Percentiles rank a stretch among this genome's conserved stretches.
Evolutionary conservation across 2,797 vertebrate genomes (phyloP).

Genomic region (Salmo trutta): DNA sequence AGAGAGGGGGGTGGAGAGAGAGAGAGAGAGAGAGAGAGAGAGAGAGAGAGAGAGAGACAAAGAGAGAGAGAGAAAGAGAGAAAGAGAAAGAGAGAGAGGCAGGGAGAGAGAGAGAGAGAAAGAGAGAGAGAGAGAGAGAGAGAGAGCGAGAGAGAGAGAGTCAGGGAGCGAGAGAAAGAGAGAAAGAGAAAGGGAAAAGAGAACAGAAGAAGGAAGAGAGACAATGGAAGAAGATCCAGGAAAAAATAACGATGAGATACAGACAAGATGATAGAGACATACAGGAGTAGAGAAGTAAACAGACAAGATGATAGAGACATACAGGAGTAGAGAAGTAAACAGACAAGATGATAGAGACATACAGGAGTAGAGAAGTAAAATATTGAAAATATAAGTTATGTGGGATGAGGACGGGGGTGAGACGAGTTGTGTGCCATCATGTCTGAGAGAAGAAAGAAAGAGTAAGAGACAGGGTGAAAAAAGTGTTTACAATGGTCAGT

Average conservation of each 20-base stretch:
- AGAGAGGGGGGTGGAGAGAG: not conserved
- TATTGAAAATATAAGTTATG: not conserved
- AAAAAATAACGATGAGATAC: too few relatives aligned
- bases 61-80: not conserved
- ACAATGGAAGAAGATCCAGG: too few relatives aligned
- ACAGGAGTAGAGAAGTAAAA: not conserved
- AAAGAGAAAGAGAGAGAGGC: not conserved
- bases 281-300: too few relatives aligned
- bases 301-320: not conserved
- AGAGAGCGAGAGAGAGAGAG: too few relatives aligned
- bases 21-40: not conserved
- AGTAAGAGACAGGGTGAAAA: not conserved
- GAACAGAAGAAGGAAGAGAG: too few relatives aligned
- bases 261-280: too few relatives aligned
- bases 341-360: not conserved
- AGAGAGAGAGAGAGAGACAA: too few relatives aligned
- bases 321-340: not conserved
- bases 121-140: too few relatives aligned
- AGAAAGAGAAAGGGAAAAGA: not conserved
- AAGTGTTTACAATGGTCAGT: slow-evolving; percentile 21
- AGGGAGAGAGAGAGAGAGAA: too few relatives aligned
- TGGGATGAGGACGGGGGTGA: not conserved
- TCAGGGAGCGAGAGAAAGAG: too few relatives aligned
- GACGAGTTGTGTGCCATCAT: not conserved
- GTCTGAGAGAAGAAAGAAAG: not conserved